Conservation (phyloP, 2,888 invertebrate genomes). For the Cotesia congregata region DNA sequence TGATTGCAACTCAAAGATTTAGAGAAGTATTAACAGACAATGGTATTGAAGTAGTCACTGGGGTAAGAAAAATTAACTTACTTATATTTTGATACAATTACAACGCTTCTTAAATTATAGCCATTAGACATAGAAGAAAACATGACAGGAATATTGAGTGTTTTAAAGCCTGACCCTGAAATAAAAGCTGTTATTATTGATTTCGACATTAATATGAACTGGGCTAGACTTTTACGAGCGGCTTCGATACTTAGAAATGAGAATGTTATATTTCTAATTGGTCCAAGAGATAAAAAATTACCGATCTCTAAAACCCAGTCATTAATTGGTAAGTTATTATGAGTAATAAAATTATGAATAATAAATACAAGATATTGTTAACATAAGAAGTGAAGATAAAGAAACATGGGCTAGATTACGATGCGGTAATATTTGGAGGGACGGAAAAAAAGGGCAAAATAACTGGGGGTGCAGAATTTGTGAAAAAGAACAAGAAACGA, state of each 20-base stretch:
- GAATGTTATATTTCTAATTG: slow-evolving; percentile 73
- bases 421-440: no score
- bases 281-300: slow-evolving; percentile 71
- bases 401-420: no score
- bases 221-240: slow-evolving; percentile 72
- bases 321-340: slow-evolving; percentile 66
- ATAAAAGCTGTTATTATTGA: slow-evolving; percentile 75
- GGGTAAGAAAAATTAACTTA: slow-evolving; percentile 46
- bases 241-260: slow-evolving; percentile 70
- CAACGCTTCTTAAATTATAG: slow-evolving; percentile 39
- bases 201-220: slow-evolving; percentile 72
- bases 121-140: slow-evolving; percentile 41
- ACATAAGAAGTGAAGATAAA: no score
- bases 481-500: no score
- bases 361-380: no score
- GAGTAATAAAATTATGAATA: no score
- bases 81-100: background rate
- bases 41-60: slow-evolving; percentile 69
- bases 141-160: slow-evolving; percentile 14
- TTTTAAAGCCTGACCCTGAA: slow-evolving; percentile 44
- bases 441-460: no score
- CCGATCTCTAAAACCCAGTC: slow-evolving; percentile 64
- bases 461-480: no score
- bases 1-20: slow-evolving; percentile 70
- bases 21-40: slow-evolving; percentile 65